phyloP scores from a whole-genome alignment of 2,113 vertebrate species.

The Thalassarche chlororhynchos region DNA sequence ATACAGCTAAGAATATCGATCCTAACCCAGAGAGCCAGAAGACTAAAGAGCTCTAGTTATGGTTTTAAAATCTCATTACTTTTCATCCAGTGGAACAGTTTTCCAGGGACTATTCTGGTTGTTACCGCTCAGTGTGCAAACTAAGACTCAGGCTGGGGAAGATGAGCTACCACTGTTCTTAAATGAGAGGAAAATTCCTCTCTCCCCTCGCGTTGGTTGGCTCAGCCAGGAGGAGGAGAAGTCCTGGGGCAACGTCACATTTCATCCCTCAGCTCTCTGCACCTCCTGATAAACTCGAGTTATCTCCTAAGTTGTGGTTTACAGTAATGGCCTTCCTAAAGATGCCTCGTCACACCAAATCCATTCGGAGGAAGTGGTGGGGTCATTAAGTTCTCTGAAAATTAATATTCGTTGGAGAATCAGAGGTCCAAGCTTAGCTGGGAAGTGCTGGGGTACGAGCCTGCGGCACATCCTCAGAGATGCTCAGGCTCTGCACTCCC shows the following conservation, averaged over 20 bases:
- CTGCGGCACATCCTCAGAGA: not conserved
- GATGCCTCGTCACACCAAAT: not conserved
- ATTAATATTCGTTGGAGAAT: not conserved
- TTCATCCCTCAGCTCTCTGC: not conserved
- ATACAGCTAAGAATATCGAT: not conserved
- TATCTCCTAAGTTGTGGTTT: not conserved
- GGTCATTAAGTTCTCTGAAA: not conserved
- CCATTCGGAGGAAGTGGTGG: rapidly evolving
- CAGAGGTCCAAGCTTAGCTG: not conserved
- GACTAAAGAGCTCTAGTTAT: not conserved
- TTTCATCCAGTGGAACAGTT: not conserved
- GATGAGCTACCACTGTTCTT: not conserved
- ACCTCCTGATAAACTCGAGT: not conserved
- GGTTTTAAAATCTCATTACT: not conserved
- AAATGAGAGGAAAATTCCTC: not conserved
- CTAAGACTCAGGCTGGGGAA: not conserved
- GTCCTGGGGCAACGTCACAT: not conserved
- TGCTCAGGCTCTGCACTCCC: not conserved
- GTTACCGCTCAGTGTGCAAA: not conserved
- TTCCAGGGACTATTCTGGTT: not conserved
- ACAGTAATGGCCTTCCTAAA: not conserved
- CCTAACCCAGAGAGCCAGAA: not conserved
- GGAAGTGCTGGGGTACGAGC: not conserved
- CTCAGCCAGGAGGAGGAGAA: not conserved
- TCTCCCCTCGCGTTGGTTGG: rapidly evolving